Conservation (phyloP, 2,888 invertebrate species). For the Eumerus sabulonum region DNA sequence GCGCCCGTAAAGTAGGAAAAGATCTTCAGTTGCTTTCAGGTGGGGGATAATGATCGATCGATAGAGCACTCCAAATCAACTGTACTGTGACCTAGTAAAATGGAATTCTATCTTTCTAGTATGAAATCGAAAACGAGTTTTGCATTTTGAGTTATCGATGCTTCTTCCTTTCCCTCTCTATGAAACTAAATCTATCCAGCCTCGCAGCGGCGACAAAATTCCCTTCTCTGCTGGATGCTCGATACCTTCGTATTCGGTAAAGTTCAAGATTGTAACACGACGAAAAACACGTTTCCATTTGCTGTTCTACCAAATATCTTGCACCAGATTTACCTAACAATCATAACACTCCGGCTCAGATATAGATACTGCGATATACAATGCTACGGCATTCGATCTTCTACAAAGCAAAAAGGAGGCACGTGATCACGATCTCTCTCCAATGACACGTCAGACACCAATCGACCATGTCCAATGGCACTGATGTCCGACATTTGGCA, state of each 20-base stretch:
- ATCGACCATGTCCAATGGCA: conserved; percentile 24
- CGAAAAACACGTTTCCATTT: conserved; percentile 7
- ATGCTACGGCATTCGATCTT: conserved; percentile 65
- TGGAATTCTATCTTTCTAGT: too few species aligned
- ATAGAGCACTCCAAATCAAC: too few species aligned
- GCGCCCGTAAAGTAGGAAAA: too few species aligned
- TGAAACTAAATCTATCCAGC: too few species aligned
- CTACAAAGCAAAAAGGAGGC: conserved; percentile 56
- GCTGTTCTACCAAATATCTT: conserved; percentile 23
- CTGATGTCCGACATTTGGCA: conserved; percentile 51
- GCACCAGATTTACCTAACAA: conserved; percentile 34
- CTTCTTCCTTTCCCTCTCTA: too few species aligned
- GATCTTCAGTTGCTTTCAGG: too few species aligned
- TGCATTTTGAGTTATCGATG: too few species aligned
- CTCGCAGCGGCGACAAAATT: conserved; percentile 15
- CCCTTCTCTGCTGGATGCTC: conserved; percentile 23
- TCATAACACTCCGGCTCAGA: conserved; percentile 36
- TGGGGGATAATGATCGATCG: too few species aligned
- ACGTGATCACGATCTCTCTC: conserved; percentile 63
- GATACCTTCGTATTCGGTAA: conserved; percentile 17
- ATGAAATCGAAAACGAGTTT: too few species aligned
- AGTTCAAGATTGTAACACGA: conserved; percentile 36
- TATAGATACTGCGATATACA: conserved; percentile 58
- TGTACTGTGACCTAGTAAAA: too few species aligned
- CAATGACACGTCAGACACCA: conserved; percentile 15